Evolutionary conservation across 2,113 vertebrate species (phyloP), one percentile per base, ranked within the genome.

Genomic region (Mus spicilegus): DNA sequence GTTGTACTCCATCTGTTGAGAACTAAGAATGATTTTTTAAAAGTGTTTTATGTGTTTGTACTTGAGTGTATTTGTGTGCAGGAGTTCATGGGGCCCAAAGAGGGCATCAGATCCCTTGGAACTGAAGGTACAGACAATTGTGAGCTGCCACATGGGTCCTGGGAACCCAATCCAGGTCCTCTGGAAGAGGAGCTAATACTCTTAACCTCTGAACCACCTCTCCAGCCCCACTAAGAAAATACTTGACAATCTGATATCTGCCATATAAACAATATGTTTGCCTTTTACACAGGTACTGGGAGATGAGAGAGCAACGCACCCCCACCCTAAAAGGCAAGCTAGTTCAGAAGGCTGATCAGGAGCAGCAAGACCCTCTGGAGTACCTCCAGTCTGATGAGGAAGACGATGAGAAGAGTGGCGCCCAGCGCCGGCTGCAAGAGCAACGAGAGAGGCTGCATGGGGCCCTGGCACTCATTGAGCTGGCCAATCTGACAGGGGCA

Each of bases 371-470:
- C 95, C 99, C 99, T 0, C 98, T 99, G 78, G 99, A 99, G 73
- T 99, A 99, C 82, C 98, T 99, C 49, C 99, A 99, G 51, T 99
- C 99, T 0, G 99, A 99, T 1, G 99, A 99, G 95, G 99, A 99
- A 5, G 99, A 99, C 0, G 99, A 99, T 1, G 99, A 99, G 63
- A 99, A 99, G 36, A 99, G 98, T 8, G 98, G 99, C 2, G 99
- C 99, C n/a, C 97, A 98, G 88, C 98, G 99, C 9, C 98, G 99
- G 46, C 99, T 99, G 28, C 99, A 99, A 98, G 99, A 99, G 96
- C 99, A 99, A 95, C 99, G 99, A 0, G 99, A 99, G 98, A 99
- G 99, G 94, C 99, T 99, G 97, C 99, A 99, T 0, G 99, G 99
- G 0, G 99, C 99, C 0, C 98, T 99, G 87, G 99, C 99, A 0